Evolutionary conservation across 2,797 vertebrate genomes (phyloP).

Genomic region (Adrianichthys oophorus): DNA sequence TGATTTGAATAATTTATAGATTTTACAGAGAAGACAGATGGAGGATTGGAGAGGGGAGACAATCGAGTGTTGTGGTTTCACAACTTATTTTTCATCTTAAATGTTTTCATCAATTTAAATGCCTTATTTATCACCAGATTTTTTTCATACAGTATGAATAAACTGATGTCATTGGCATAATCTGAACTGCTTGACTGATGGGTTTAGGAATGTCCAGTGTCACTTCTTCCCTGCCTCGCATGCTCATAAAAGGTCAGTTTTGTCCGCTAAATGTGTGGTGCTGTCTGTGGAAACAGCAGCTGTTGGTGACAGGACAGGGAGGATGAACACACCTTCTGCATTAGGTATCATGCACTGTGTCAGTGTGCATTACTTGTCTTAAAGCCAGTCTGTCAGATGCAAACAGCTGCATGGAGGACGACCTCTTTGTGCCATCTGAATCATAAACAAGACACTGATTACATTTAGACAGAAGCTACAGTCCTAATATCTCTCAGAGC

Average conservation of each 20-base stretch:
- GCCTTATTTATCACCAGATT: no score
- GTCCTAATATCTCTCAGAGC: slow-evolving; percentile 68
- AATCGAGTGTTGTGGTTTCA: no score
- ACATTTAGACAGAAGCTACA: slow-evolving; percentile 48
- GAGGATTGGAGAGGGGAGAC: no score
- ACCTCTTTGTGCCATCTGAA: slow-evolving; percentile 42
- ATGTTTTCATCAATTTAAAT: no score
- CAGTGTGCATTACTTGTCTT: slow-evolving; percentile 24
- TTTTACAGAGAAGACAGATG: no score
- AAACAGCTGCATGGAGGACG: slow-evolving; percentile 12
- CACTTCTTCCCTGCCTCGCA: neutral
- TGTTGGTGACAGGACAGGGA: slow-evolving; percentile 28
- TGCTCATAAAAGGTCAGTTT: slow-evolving; percentile 8
- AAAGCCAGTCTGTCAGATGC: slow-evolving; percentile 25
- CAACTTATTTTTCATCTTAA: no score
- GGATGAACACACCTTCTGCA: slow-evolving; percentile 37
- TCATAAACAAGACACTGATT: slow-evolving; percentile 69
- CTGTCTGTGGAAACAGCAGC: slow-evolving; percentile 47
- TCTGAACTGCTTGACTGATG: neutral
- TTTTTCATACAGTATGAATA: no score
- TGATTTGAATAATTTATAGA: no score
- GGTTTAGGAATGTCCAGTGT: slow-evolving; percentile 27
- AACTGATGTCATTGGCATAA: no score
- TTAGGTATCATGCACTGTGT: slow-evolving; percentile 16
- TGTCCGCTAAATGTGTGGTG: slow-evolving; percentile 13